These are phyloP conservation scores for Dorcus hopei DNA, from an alignment of 2,888 invertebrate genomes.

Conservation along the genomic window DNA sequence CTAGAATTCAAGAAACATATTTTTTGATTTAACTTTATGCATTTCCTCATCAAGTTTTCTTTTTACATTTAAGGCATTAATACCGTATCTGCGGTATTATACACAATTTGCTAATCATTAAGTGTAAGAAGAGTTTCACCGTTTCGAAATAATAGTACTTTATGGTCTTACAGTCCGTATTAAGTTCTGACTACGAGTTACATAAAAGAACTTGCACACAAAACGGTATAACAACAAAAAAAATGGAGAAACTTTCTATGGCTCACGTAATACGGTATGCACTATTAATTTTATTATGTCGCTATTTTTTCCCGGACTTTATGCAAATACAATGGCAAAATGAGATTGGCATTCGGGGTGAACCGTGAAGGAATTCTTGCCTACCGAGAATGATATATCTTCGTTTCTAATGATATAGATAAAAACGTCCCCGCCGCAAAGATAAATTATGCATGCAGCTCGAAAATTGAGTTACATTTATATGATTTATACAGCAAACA, in stretches of 20 bases:
- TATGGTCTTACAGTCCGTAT: no score
- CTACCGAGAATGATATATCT: background rate
- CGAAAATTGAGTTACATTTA: background rate
- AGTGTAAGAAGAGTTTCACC: no score
- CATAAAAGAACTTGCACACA: no score
- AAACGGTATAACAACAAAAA: no score
- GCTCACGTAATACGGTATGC: constrained; percentile 18
- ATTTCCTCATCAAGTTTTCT: no score
- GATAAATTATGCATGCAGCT: background rate
- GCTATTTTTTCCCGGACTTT: background rate
- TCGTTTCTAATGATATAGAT: background rate
- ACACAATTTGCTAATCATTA: no score
- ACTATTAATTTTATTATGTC: constrained; percentile 18
- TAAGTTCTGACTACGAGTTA: no score
- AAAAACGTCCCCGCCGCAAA: background rate
- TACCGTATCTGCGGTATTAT: no score
- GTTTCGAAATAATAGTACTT: no score
- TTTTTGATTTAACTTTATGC: no score
- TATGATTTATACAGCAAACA: background rate
- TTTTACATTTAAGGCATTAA: no score
- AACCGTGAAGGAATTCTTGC: background rate
- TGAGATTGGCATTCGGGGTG: background rate
- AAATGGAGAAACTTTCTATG: constrained; percentile 12
- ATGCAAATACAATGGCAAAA: background rate
- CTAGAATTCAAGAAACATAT: no score